These are phyloP conservation scores for Pantelozetes paolii DNA, from an alignment of 2,888 invertebrate species.

Conservation along the genomic window DNA sequence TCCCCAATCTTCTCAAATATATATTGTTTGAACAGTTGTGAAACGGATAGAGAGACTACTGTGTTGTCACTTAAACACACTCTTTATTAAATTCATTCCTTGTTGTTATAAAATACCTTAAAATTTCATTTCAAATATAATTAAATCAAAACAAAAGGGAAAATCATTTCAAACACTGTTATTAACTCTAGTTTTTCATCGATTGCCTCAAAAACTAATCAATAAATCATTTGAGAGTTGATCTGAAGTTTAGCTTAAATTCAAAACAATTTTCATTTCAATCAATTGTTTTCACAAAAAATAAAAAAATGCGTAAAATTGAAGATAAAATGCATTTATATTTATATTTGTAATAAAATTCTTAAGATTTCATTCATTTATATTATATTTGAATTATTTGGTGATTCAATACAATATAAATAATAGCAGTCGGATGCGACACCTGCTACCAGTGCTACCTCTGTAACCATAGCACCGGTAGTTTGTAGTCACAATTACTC, in stretches of 20 bases:
- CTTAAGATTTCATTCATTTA: not conserved
- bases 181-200: too few relatives aligned
- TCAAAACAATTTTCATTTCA: too few relatives aligned
- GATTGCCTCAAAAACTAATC: too few relatives aligned
- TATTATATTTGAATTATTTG: not conserved
- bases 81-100: not conserved
- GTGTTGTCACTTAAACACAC: not conserved
- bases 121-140: not conserved
- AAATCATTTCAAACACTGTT: too few relatives aligned
- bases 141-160: not conserved
- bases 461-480: not conserved
- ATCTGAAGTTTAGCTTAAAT: too few relatives aligned
- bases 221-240: too few relatives aligned
- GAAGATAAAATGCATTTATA: too few relatives aligned
- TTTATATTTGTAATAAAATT: not conserved
- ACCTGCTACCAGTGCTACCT: conserved; percentile 24
- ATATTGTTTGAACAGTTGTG: too few relatives aligned
- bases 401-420: not conserved
- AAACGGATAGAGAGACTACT: too few relatives aligned
- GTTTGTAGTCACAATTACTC: conserved; percentile 4
- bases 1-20: not conserved
- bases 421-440: not conserved
- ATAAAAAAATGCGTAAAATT: too few relatives aligned
- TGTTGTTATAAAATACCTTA: not conserved
- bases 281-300: too few relatives aligned